These are phyloP conservation scores for Andrena minutula DNA, from an alignment of 2,888 invertebrate species.

Conservation along the genomic window DNA sequence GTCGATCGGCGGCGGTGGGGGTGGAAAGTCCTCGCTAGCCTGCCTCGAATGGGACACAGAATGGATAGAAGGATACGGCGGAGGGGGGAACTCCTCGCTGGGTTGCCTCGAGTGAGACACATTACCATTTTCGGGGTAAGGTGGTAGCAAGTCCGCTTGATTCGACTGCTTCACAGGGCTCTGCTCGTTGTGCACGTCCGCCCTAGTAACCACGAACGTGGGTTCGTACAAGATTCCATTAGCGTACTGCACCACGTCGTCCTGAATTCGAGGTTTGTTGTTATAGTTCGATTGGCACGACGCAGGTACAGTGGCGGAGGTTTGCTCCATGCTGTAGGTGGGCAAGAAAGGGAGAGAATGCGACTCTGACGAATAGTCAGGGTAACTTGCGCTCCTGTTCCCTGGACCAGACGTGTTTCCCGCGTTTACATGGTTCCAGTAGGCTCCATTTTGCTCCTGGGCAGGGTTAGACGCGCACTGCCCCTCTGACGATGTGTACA, in stretches of 20 bases:
- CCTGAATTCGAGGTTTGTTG: constrained; percentile 81
- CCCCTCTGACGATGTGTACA: constrained; percentile 69
- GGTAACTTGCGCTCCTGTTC: constrained; percentile 74
- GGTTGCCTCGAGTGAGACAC: constrained; percentile 86
- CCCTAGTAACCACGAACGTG: constrained; percentile 90
- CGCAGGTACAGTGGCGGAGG: constrained; percentile 55
- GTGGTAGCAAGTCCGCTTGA: constrained; percentile 86
- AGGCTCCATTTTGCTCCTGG: constrained; percentile 84
- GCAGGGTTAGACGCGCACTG: constrained; percentile 68
- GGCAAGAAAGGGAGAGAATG: constrained; percentile 88
- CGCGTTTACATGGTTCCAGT: constrained; percentile 80
- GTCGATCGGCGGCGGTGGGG: constrained; percentile 93
- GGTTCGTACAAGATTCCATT: constrained; percentile 84
- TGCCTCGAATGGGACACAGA: constrained; percentile 93
- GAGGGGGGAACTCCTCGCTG: constrained; percentile 87
- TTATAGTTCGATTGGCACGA: constrained; percentile 72
- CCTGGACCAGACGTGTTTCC: constrained; percentile 68
- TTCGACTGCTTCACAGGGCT: constrained; percentile 86
- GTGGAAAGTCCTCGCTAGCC: constrained; percentile 95
- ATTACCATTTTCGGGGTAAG: constrained; percentile 84
- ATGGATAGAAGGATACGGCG: constrained; percentile 92
- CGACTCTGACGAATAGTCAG: constrained; percentile 85
- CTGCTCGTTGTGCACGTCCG: constrained; percentile 94
- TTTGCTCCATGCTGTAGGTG: constrained; percentile 85
- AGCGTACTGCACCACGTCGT: constrained; percentile 85